phyloP scores from a whole-genome alignment of 2,113 vertebrate species.

The Hemiscyllium ocellatum region DNA sequence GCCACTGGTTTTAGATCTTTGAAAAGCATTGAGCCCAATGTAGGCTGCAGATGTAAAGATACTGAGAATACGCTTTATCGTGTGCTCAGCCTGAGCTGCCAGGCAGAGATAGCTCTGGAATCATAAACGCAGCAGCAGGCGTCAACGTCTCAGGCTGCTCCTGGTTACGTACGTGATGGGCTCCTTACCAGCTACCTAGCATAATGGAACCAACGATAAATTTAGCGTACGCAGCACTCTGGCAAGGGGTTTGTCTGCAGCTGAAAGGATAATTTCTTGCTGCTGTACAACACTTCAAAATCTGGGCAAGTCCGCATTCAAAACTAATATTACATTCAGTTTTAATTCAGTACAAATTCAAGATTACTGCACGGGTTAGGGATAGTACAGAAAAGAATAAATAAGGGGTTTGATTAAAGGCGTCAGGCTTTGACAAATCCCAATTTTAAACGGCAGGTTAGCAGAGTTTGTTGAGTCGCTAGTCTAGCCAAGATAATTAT shows the following conservation, averaged over 20 bases:
- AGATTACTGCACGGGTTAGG: background rate
- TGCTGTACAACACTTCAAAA: background rate
- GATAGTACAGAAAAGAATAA: background rate
- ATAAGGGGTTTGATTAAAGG: background rate
- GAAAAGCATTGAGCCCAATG: background rate
- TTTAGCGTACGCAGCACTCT: background rate
- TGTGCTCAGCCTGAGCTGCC: background rate
- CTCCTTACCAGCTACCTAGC: background rate
- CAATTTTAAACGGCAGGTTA: background rate
- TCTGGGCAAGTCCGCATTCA: background rate
- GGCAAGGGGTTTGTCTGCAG: background rate
- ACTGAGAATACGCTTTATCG: background rate
- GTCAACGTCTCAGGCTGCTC: background rate
- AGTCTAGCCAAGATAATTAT: background rate
- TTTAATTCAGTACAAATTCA: background rate
- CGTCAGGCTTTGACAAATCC: too few species aligned
- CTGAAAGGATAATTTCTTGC: background rate
- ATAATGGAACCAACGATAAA: background rate
- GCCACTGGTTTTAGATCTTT: background rate
- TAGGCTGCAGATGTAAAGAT: background rate
- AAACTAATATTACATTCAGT: background rate
- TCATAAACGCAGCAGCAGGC: background rate
- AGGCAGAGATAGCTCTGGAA: background rate
- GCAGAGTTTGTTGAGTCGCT: background rate
- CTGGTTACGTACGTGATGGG: constrained; percentile 4